Base-by-base conservation (phyloP, 1,140 invertebrate genomes). In the Drosophila santomea region DNA sequence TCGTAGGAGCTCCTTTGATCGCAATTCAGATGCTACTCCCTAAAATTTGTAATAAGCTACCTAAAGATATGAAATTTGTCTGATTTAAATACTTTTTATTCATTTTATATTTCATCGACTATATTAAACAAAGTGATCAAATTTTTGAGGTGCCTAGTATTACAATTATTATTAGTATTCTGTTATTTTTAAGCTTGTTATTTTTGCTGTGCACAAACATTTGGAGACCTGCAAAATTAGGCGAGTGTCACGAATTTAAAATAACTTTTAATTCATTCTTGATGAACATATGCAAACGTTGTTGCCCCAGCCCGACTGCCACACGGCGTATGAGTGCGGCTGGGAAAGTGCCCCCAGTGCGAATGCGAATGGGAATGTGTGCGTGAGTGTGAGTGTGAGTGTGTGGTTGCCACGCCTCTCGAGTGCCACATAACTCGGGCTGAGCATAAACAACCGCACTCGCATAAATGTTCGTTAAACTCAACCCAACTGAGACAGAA, bases 221-320 rank as follows among this genome's bases (percentile, higher is more conserved):
- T 67, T 51, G 58, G 54, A 69, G 73, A 88, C 73, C 72, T 80
- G 69, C 68, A 84, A 89, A 89, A 89, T 89, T 89, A 88, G 84
- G 84, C 84, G 85, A 89, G 77, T 89, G 84, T 89, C 84, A 89
- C 84, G 84, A 89, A 89, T 89, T 89, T 89, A 89, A 89, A 89
- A 89, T 89, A 89, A 89, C 84, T 89, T 89, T 89, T 89, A 89
- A 89, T 89, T 89, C 85, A 89, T 89, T 89, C 84, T 89, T 89
- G 84, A 89, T 89, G 84, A 89, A 79, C 59, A 69, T 64, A 75
- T 71, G 50, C 68, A 62, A 52, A 54, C 67, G 50, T 58, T 60
- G 36, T 61, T 60, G 36, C 78, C 47, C 28, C 54, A 38, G 52
- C 56, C 43, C 52, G 47, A 77, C 64, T 72, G 59, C 78, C 75